Evolutionary conservation across 2,797 vertebrate species (phyloP).

Genomic region (Pangasius sanitwongsei): DNA sequence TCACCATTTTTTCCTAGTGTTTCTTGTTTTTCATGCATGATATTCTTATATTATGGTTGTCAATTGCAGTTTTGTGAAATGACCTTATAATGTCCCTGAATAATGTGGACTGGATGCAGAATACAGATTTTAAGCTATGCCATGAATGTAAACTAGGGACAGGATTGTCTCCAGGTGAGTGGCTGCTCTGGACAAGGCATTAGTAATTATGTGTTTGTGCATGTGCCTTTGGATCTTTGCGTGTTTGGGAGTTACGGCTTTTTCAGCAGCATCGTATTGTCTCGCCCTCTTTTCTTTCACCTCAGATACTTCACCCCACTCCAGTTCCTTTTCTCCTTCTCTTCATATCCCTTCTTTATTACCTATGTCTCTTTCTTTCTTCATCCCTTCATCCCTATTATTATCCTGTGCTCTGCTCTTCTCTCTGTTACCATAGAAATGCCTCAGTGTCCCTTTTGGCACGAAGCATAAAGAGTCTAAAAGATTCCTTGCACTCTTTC

Average conservation of each 20-base stretch:
- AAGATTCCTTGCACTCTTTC: slow-evolving; percentile 69
- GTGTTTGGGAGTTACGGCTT: slow-evolving; percentile 35
- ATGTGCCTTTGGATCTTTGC: slow-evolving; percentile 12
- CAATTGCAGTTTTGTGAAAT: slow-evolving; percentile 19
- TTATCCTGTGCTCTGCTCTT: slow-evolving; percentile 67
- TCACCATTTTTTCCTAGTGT: not conserved
- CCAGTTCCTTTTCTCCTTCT: slow-evolving; percentile 56
- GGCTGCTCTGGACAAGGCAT: slow-evolving; percentile 27
- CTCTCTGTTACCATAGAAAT: slow-evolving; percentile 64
- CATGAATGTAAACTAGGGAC: slow-evolving; percentile 28
- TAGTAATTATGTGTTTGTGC: slow-evolving; percentile 35
- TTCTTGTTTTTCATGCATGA: not conserved
- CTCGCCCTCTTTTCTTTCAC: slow-evolving; percentile 21
- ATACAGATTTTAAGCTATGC: slow-evolving; percentile 12
- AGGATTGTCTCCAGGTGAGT: slow-evolving; percentile 30
- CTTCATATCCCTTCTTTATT: slow-evolving; percentile 64
- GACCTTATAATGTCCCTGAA: slow-evolving; percentile 31
- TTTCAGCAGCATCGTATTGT: slow-evolving; percentile 34
- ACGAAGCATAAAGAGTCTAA: slow-evolving; percentile 46
- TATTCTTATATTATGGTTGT: not conserved
- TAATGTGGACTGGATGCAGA: slow-evolving; percentile 31
- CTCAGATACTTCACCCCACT: slow-evolving; percentile 67
- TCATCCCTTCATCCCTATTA: slow-evolving; percentile 62
- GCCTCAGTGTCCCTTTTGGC: slow-evolving; percentile 67
- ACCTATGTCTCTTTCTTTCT: slow-evolving; percentile 64